Evolutionary conservation across 1,140 invertebrate genomes (phyloP).

Genomic region (Tribolium castaneum): DNA sequence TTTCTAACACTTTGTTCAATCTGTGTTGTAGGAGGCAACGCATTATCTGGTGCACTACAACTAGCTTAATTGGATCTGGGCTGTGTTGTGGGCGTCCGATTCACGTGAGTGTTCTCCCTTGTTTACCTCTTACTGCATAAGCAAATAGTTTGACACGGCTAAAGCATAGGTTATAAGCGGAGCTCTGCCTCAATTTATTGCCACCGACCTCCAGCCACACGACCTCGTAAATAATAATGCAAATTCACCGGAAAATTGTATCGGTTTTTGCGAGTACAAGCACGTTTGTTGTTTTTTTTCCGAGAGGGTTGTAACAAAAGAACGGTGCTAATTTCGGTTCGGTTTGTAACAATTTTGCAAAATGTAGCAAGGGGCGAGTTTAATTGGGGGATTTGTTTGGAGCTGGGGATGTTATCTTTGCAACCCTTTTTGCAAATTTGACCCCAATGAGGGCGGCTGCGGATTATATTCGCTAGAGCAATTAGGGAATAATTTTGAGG

Average conservation of each 20-base stretch:
- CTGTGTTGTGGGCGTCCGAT: constrained; percentile 20
- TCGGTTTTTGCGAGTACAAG: neutral
- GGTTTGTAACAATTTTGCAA: neutral
- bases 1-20: constrained; percentile 17
- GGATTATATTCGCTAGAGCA: neutral
- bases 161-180: neutral
- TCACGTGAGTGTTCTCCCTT: constrained; percentile 36
- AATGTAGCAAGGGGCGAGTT: neutral
- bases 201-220: neutral
- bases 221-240: constrained; percentile 35
- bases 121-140: constrained; percentile 25
- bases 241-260: constrained; percentile 29
- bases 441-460: neutral
- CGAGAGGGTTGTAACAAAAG: neutral
- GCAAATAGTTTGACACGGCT: neutral
- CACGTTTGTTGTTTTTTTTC: neutral
- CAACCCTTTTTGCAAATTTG: neutral
- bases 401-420: neutral
- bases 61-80: constrained; percentile 38
- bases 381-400: neutral
- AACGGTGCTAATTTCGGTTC: neutral
- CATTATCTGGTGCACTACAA: constrained; percentile 7
- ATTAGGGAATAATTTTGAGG: neutral
- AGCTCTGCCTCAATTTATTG: neutral
- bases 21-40: constrained; percentile 15